A percentile compares a stretch with the other conserved stretches of the same genome.
Conservation (phyloP, 2,888 invertebrate species). For the Isoperla grammatica region DNA sequence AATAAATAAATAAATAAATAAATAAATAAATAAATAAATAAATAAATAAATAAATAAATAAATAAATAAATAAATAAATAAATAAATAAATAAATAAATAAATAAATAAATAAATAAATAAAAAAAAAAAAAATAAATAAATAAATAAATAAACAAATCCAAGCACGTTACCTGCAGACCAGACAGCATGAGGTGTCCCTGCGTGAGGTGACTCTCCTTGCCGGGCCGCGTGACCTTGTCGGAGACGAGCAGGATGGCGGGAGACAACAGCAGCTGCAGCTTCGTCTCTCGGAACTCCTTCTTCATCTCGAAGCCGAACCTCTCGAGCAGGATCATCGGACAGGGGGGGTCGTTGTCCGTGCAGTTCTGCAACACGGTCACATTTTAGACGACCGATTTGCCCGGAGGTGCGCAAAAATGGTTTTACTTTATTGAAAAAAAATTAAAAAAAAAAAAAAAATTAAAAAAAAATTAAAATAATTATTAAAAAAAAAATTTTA, state of each 20-base stretch:
- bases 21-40: conserved; percentile 29
- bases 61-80: no score
- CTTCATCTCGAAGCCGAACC: conserved; percentile 96
- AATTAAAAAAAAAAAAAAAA: background rate
- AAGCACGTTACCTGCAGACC: conserved; percentile 62
- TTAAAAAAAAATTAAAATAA: background rate
- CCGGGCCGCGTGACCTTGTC: conserved; percentile 66
- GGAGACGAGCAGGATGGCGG: conserved; percentile 74
- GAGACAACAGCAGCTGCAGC: conserved; percentile 83
- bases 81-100: conserved; percentile 32
- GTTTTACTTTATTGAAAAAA: conserved; percentile 7
- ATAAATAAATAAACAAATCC: conserved; percentile 25
- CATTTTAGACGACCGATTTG: background rate
- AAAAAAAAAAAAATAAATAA: conserved; percentile 20
- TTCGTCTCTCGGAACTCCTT: conserved; percentile 89
- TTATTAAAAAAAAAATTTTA: background rate
- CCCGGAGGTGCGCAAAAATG: background rate
- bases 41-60: no score
- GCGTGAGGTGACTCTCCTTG: conserved; percentile 66
- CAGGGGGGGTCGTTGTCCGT: conserved; percentile 86
- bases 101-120: no score
- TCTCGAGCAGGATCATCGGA: conserved; percentile 80
- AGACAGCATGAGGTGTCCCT: conserved; percentile 80
- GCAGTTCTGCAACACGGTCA: conserved; percentile 58
- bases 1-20: conserved; percentile 20